Conservation (phyloP, 2,797 vertebrate species). For the Myripristis murdjan region DNA sequence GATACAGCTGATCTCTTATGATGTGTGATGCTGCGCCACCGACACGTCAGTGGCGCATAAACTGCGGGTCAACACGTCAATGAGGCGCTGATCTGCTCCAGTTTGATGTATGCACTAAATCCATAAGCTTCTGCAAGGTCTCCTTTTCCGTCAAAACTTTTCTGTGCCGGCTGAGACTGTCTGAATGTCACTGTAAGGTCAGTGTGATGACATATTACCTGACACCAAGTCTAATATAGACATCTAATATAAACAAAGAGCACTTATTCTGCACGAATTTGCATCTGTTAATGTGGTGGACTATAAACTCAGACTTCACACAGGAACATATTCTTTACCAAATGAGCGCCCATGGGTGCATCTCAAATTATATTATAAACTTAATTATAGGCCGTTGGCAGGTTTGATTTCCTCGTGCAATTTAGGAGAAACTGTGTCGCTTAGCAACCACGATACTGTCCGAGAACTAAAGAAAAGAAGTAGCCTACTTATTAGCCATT, state of each 20-base stretch:
- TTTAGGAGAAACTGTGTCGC: slow-evolving; percentile 69
- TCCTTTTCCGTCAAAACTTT: no score
- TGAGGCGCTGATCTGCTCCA: no score
- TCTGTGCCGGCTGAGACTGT: no score
- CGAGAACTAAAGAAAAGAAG: slow-evolving; percentile 56
- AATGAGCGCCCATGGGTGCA: slow-evolving; percentile 65
- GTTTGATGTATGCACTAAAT: no score
- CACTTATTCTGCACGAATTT: not conserved
- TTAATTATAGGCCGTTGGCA: slow-evolving; percentile 74
- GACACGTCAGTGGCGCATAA: slow-evolving; percentile 41
- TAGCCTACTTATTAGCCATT: slow-evolving; percentile 66
- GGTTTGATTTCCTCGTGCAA: slow-evolving; percentile 70
- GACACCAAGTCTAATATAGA: no score
- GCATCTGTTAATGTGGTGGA: slow-evolving; percentile 50
- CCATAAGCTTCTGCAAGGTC: no score
- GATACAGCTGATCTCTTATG: slow-evolving; percentile 32
- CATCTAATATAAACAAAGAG: no score
- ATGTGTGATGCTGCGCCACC: slow-evolving; percentile 46
- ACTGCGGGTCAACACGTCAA: slow-evolving; percentile 32
- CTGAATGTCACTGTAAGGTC: no score
- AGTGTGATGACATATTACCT: no score
- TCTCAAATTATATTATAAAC: slow-evolving; percentile 67
- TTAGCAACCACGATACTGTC: slow-evolving; percentile 72
- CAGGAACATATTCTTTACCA: slow-evolving; percentile 55
- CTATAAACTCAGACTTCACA: slow-evolving; percentile 55